Conservation (phyloP, 92 coral and sea anemone species). For the Epizoanthus illoricatus region DNA sequence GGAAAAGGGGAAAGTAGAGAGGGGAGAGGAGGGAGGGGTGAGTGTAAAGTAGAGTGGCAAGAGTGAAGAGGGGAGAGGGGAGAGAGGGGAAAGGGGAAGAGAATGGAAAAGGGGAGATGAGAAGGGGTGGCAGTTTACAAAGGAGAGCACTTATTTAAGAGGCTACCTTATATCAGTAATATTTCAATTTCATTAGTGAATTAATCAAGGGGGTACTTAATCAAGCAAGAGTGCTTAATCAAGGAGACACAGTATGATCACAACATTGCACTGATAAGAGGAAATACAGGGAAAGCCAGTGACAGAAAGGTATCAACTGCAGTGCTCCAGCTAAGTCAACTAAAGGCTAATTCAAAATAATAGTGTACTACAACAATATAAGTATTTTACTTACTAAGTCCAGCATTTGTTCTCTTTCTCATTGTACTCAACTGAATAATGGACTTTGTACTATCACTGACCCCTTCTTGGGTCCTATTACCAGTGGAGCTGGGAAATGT, state of each 20-base stretch:
- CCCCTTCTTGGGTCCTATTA: neutral
- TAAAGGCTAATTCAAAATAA: too few species aligned
- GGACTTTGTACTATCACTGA: slow-evolving; percentile 74
- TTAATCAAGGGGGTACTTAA: too few species aligned
- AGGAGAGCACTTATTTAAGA: too few species aligned
- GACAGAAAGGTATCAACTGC: too few species aligned
- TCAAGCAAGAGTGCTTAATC: too few species aligned
- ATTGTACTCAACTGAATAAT: slow-evolving; percentile 83
- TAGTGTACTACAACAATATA: neutral
- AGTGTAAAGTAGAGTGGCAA: neutral
- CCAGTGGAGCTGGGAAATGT: neutral
- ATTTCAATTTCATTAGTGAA: too few species aligned
- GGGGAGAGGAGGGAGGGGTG: too few species aligned
- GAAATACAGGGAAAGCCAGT: too few species aligned
- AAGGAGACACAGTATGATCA: too few species aligned
- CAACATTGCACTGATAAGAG: too few species aligned
- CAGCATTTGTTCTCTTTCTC: slow-evolving; percentile 87
- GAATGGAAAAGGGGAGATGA: neutral
- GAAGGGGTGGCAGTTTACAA: neutral
- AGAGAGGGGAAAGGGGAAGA: neutral
- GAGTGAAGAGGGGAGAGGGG: neutral
- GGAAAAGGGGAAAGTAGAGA: neutral
- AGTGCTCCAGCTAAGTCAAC: too few species aligned
- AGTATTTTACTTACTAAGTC: slow-evolving; percentile 54
- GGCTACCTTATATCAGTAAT: too few species aligned